Percentiles rank a stretch among this genome's conserved stretches.
Conservation (phyloP, 2,888 invertebrate species). For the Agonopterix alstromeriana region DNA sequence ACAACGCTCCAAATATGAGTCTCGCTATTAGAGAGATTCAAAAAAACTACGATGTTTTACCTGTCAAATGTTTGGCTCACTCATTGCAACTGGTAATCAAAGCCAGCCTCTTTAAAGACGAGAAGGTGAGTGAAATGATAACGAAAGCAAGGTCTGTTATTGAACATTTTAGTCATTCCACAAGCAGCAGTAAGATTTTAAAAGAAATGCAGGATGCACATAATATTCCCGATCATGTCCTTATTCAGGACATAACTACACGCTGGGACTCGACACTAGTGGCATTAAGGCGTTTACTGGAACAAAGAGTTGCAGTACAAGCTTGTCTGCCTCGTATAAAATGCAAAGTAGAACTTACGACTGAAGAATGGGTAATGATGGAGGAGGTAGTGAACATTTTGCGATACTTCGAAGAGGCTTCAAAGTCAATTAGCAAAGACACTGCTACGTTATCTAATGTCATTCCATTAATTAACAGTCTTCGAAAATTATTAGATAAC, state of each 20-base stretch:
- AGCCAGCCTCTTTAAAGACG: slow-evolving; percentile 9
- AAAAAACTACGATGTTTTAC: slow-evolving; percentile 11
- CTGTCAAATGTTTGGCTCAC: slow-evolving; percentile 8
- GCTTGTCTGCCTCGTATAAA: slow-evolving; percentile 14
- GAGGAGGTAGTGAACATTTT: slow-evolving; percentile 3
- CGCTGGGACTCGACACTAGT: slow-evolving; percentile 19
- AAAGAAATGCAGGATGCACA: slow-evolving; percentile 18
- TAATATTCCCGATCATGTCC: slow-evolving; percentile 17
- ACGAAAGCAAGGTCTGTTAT: slow-evolving; percentile 18
- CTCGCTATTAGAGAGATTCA: too few relatives aligned
- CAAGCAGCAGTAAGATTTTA: slow-evolving; percentile 16
- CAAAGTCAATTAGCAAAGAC: not conserved
- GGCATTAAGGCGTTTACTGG: slow-evolving; percentile 14
- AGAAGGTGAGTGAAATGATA: slow-evolving; percentile 15
- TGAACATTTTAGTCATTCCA: slow-evolving; percentile 20
- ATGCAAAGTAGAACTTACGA: slow-evolving; percentile 15
- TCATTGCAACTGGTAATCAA: slow-evolving; percentile 14
- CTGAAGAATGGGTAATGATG: slow-evolving; percentile 15
- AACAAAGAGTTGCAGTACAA: slow-evolving; percentile 19
- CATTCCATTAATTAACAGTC: not conserved
- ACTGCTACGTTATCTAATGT: not conserved
- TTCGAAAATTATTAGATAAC: not conserved
- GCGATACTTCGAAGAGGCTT: not conserved
- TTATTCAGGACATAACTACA: slow-evolving; percentile 18
- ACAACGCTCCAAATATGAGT: slow-evolving; percentile 20